Percentiles rank a stretch among this genome's conserved stretches.
Evolutionary conservation across 1,140 invertebrate species (phyloP).

Genomic region (Drosophila albomicans): DNA sequence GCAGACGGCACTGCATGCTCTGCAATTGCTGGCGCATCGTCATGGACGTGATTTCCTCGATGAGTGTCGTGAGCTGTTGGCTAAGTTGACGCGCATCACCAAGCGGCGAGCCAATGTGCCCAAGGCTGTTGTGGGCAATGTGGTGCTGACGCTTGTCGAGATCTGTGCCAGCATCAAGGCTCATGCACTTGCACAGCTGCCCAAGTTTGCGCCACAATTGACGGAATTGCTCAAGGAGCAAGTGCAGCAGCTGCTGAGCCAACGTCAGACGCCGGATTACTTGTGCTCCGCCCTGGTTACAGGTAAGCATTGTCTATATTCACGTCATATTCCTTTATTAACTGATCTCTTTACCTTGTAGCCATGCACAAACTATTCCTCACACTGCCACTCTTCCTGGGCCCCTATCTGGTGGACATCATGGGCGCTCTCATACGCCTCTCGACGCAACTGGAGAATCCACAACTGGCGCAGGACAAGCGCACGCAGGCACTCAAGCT

Average conservation of each 20-base stretch:
- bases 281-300: constrained; percentile 89
- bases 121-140: constrained; percentile 89
- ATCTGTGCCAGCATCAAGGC: constrained; percentile 90
- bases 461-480: constrained; percentile 71
- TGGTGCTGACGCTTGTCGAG: constrained; percentile 93
- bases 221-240: constrained; percentile 86
- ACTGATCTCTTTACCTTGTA: constrained; percentile 14
- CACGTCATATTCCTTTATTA: neutral
- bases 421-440: constrained; percentile 86
- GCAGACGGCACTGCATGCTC: constrained; percentile 92
- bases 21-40: constrained; percentile 92
- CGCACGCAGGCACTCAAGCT: constrained; percentile 86
- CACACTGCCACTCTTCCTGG: constrained; percentile 92
- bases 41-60: constrained; percentile 88
- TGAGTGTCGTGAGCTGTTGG: constrained; percentile 88
- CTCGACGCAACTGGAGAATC: constrained; percentile 59
- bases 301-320: constrained; percentile 60
- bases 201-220: constrained; percentile 92
- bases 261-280: constrained; percentile 85
- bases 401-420: constrained; percentile 92
- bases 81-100: constrained; percentile 87
- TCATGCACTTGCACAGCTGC: constrained; percentile 89
- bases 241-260: constrained; percentile 83
- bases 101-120: constrained; percentile 87
- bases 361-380: constrained; percentile 92